Percentiles rank a stretch among this genome's conserved stretches.
Evolutionary conservation across 2,113 vertebrate genomes (phyloP).

Genomic region (Gymnarchus niloticus): DNA sequence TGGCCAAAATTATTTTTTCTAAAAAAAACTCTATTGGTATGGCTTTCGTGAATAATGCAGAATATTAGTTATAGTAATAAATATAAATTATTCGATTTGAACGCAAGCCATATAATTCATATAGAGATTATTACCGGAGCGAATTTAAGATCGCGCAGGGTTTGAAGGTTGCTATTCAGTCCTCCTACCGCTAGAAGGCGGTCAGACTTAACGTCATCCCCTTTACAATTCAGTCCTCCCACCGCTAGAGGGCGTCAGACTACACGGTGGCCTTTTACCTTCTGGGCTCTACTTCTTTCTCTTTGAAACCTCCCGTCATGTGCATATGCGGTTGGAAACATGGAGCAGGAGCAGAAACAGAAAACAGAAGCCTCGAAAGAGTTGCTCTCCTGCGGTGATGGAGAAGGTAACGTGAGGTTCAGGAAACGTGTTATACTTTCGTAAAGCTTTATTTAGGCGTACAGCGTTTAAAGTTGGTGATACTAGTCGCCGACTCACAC

Average conservation of each 20-base stretch:
- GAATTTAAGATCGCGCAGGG: neutral
- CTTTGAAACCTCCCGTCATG: constrained; percentile 30
- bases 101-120: too few species aligned
- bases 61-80: too few species aligned
- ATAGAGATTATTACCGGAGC: neutral
- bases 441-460: neutral
- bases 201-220: neutral
- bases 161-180: neutral
- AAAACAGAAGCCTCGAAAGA: constrained; percentile 48
- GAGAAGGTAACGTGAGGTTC: constrained; percentile 44
- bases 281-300: neutral
- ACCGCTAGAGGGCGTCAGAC: constrained; percentile 38
- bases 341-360: neutral
- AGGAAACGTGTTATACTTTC: too few species aligned
- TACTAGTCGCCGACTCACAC: neutral
- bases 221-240: constrained; percentile 4
- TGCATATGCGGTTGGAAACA: neutral
- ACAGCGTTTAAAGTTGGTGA: neutral
- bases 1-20: neutral
- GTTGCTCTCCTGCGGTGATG: constrained; percentile 57
- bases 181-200: constrained; percentile 41
- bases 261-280: fast-evolving
- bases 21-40: neutral
- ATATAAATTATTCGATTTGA: too few species aligned
- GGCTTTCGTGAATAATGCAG: neutral